Percentiles rank a stretch among this genome's conserved stretches.
These are phyloP conservation scores for Melinopterus prodromus DNA, from an alignment of 2,888 invertebrate genomes.

Conservation along the genomic window DNA sequence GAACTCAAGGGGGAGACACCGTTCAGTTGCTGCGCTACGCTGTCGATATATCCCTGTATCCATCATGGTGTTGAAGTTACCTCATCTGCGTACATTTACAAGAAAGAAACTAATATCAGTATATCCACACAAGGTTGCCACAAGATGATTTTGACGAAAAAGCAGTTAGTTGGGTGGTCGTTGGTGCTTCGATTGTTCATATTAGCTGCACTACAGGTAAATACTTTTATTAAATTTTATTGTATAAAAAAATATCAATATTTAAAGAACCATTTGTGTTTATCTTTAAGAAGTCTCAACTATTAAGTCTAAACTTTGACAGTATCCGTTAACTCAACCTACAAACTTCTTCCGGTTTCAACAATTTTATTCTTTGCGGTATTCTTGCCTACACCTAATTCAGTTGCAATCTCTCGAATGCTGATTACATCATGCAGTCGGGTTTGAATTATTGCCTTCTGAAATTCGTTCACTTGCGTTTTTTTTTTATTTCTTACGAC, in stretches of 20 bases:
- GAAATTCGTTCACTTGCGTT: too few species aligned
- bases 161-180: slow-evolving; percentile 52
- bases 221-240: neutral
- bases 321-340: too few species aligned
- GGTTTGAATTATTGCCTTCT: too few species aligned
- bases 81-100: slow-evolving; percentile 66
- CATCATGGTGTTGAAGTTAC: slow-evolving; percentile 66
- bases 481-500: too few species aligned
- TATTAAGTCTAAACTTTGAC: too few species aligned
- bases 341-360: too few species aligned
- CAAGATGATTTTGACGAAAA: slow-evolving; percentile 50
- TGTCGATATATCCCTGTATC: slow-evolving; percentile 66
- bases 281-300: too few species aligned
- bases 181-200: slow-evolving; percentile 52
- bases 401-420: too few species aligned
- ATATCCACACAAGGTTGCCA: slow-evolving; percentile 57
- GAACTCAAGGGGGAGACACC: slow-evolving; percentile 64
- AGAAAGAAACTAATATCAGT: slow-evolving; percentile 59
- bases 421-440: too few species aligned
- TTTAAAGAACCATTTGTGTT: neutral
- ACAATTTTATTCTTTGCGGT: too few species aligned
- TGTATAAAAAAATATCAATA: too few species aligned
- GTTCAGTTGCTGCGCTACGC: slow-evolving; percentile 70
- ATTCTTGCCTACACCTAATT: too few species aligned
- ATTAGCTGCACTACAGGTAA: slow-evolving; percentile 50